Conservation (phyloP, 2,888 invertebrate species). For the Ectemnius lituratus region DNA sequence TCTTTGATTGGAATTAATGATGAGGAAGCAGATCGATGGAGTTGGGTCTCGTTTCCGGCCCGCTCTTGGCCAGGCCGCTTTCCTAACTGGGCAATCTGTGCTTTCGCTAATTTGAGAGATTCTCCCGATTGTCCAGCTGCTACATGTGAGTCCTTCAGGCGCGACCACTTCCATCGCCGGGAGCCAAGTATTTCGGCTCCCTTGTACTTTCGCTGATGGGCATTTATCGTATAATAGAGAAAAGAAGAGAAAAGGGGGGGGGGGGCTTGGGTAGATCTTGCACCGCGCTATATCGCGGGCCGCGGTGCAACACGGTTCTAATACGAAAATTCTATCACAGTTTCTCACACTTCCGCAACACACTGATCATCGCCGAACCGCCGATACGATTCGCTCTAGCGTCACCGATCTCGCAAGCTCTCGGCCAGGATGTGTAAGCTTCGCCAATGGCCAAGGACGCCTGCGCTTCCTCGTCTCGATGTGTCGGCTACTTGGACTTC, state of each 20-base stretch:
- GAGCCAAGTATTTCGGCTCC: not conserved
- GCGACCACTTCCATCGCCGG: not conserved
- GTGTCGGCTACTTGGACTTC: too few species aligned
- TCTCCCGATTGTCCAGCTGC: constrained; percentile 8
- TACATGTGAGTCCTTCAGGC: constrained; percentile 6
- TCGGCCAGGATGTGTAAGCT: too few species aligned
- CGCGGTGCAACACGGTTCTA: constrained; percentile 54
- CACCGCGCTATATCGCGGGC: constrained; percentile 28
- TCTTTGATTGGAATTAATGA: not conserved
- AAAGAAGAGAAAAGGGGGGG: not conserved
- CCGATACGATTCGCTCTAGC: constrained; percentile 41
- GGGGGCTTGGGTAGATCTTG: constrained; percentile 9
- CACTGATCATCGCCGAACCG: constrained; percentile 37
- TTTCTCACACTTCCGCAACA: constrained; percentile 57
- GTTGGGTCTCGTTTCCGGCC: not conserved
- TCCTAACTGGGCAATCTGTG: too few species aligned
- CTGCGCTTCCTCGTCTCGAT: too few species aligned
- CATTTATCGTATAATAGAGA: constrained; percentile 24
- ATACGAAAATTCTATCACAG: constrained; percentile 76
- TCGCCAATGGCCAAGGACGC: too few species aligned
- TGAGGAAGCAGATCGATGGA: constrained; percentile 12
- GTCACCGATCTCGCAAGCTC: constrained; percentile 34
- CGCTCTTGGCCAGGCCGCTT: too few species aligned
- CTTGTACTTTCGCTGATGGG: constrained; percentile 14
- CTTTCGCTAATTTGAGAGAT: too few species aligned